Evolutionary conservation across 2,888 invertebrate genomes (phyloP), one percentile per base, ranked within the genome.

Genomic region (Ichneumon xanthorius): DNA sequence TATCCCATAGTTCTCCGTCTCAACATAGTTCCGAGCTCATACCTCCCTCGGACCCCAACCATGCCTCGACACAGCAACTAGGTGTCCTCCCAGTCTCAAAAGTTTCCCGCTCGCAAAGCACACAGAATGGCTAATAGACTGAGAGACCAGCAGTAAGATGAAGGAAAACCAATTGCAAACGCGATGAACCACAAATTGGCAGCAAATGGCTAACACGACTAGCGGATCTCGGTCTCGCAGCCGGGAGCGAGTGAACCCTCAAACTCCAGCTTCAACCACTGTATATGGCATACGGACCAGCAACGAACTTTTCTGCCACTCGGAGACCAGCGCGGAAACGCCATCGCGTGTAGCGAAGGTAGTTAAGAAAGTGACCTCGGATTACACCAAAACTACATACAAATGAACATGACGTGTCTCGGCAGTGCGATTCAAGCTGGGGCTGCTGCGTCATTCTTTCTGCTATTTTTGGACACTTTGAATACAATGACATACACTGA

Each of bases 161-260:
- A 85, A 77, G 88, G 89, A 89, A 92, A 92, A 91, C 91, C 90
- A 92, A 92, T 92, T 92, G 92, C 88, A 89, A 88, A 88, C 84
- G 87, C 90, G 90, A 92, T 90, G 88, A 89, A 88, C 90, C 89
- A 89, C 90, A 90, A 91, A 91, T 58, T 89, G 90, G 90, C 87
- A 88, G 87, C 87, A 89, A 89, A 88, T 89, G 88, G 88, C 88
- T 88, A 87, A 88, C 87, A 83, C 78, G 88, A 88, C 88, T 88
- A 87, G 88, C 79, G 72, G 80, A 61, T 77, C 53, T 77, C 40
- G 67, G 78, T 78, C 80, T 80, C 71, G 33, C 67, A 55, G 45
- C 26, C 40, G 61, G 48, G 67, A 45, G 65, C 71, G 55, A 55
- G 37, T 48, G 61, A 68, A 50, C 53, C 61, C 77, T 50, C 45